phyloP scores from a whole-genome alignment of 2,113 vertebrate genomes.

The Lampris megalopsis region DNA sequence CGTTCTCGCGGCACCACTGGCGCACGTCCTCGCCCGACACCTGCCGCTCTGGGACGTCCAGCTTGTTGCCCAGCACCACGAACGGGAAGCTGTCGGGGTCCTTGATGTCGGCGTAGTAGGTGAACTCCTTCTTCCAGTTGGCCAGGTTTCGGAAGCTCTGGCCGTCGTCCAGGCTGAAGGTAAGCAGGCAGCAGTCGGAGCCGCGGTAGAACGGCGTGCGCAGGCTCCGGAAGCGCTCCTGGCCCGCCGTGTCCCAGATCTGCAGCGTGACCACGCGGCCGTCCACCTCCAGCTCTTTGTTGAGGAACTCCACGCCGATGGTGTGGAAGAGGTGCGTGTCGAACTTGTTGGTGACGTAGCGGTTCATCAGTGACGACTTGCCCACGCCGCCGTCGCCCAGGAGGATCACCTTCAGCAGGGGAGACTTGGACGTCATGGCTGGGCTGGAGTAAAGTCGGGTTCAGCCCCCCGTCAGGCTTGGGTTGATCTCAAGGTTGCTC shows the following conservation, averaged over 20 bases:
- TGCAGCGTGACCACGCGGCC: constrained; percentile 93
- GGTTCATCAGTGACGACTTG: constrained; percentile 98
- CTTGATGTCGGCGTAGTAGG: constrained; percentile 94
- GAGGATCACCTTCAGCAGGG: constrained; percentile 95
- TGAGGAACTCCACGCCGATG: constrained; percentile 97
- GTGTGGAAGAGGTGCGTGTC: constrained; percentile 96
- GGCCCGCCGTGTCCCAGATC: constrained; percentile 98
- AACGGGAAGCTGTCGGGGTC: constrained; percentile 94
- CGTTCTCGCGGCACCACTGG: constrained; percentile 93
- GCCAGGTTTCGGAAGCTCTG: constrained; percentile 94
- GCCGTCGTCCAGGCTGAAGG: constrained; percentile 94
- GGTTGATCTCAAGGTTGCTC: no score
- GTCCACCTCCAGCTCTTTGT: constrained; percentile 96
- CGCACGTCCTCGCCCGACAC: constrained; percentile 91
- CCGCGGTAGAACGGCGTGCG: constrained; percentile 96
- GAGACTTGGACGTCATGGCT: constrained; percentile 88
- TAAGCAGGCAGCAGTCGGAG: constrained; percentile 97
- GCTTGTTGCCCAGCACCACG: constrained; percentile 95
- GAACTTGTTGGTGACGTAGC: constrained; percentile 96
- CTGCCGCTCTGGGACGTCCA: constrained; percentile 91
- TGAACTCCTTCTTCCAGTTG: constrained; percentile 98
- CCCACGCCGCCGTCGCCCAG: constrained; percentile 96
- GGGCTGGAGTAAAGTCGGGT: neutral
- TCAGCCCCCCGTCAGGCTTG: no score
- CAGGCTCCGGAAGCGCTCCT: constrained; percentile 96